A percentile compares a stretch with the other conserved stretches of the same genome.
phyloP scores from a whole-genome alignment of 92 coral and sea anemone genomes.

The Micromussa lordhowensis region DNA sequence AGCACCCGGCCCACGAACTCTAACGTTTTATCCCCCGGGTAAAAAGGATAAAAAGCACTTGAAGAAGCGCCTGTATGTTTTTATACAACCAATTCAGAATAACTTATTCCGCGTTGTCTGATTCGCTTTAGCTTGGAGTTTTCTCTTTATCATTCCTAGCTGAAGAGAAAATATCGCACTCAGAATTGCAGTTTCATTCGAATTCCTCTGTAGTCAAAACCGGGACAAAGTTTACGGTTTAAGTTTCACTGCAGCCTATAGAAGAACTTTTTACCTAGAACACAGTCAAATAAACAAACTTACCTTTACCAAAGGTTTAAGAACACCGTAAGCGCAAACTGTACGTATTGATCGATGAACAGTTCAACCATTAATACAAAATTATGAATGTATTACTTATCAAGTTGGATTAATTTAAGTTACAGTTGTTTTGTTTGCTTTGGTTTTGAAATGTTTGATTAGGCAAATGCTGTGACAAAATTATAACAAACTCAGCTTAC shows the following conservation, averaged over 20 bases:
- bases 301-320: neutral
- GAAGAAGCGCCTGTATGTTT: too few species aligned
- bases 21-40: too few species aligned
- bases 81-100: too few species aligned
- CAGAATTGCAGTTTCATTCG: too few species aligned
- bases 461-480: neutral
- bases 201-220: slow-evolving; percentile 6
- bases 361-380: neutral
- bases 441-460: slow-evolving; percentile 30
- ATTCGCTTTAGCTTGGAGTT: too few species aligned
- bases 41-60: too few species aligned
- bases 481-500: neutral
- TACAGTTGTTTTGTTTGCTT: slow-evolving; percentile 17
- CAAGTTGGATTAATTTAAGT: neutral
- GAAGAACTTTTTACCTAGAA: neutral
- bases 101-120: too few species aligned
- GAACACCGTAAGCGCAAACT: neutral
- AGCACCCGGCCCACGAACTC: too few species aligned
- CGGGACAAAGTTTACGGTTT: neutral
- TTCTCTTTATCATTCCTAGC: too few species aligned
- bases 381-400: neutral
- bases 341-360: slow-evolving; percentile 17
- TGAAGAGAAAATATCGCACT: too few species aligned
- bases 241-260: neutral
- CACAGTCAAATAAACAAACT: neutral